Evolutionary conservation across 2,797 vertebrate genomes (phyloP), one percentile per base, ranked within the genome.

Genomic region (Propithecus perrieri): DNA sequence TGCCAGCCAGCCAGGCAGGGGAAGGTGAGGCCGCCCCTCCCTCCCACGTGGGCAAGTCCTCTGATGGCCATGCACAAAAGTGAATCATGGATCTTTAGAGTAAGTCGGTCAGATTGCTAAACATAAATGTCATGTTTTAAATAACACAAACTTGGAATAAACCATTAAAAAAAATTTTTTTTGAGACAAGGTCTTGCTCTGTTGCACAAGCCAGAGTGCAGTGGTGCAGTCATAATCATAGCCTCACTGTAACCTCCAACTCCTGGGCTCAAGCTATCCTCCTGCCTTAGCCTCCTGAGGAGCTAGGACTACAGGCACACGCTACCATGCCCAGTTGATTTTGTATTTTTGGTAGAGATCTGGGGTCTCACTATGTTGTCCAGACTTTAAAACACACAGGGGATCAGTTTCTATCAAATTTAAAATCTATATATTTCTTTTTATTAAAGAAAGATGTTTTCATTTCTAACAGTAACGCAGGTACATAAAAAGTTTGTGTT

Each of bases 1-100:
- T 28, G 86, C 38, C 24, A 57, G 43, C 53, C 18, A 11, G 6
- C 41, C 13, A 24, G 28, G 41, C 75, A 20, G 18, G 28, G 38
- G 63, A 7, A 20, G 15, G 5, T 3, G 18, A 28, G 22, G 10
- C 15, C 0, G 1, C 12, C 10, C 38, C 63, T 57, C 28, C 35
- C 20, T 33, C 41, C 22, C 10, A n/a, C 30, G 69, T 22, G 46
- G 55, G 1, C 35, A 26, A 0, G 5, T 50, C 79, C 48, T 26
- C 12, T 0, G n/a, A 48, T 10, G 0, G 0, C 2, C 63, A n/a
- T 20, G 33, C 4, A 1, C 26, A 9, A 7, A 38, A 26, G 57
- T 10, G 69, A 72, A 12, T 12, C 5, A 0, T 0, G 38, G 14
- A 14, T 28, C 41, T 71, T 72, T 78, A 50, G 11, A 50, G 15